Evolutionary conservation across 2,113 vertebrate genomes (phyloP), one percentile per base, ranked within the genome.

Genomic region (Onychostruthus taczanowskii): DNA sequence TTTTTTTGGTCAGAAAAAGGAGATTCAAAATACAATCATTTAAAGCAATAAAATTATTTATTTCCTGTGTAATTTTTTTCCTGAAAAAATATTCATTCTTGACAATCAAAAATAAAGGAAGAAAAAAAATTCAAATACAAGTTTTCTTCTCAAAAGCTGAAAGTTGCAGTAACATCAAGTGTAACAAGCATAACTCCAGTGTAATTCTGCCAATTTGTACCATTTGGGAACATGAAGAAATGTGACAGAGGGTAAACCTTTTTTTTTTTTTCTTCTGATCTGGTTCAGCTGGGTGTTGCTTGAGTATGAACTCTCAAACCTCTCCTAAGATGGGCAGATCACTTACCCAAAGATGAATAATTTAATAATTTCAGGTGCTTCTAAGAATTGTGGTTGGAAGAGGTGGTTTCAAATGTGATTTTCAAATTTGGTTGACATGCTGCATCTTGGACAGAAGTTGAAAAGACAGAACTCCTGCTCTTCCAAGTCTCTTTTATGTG

Each of bases 161-260:
- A 74, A 21, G 3, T 35, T 90, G 8, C 11, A 33, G 12, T 37
- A 0, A 35, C 55, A 74, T 91, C 37, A 59, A 39, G 13, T 58
- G 19, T 23, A 77, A 61, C 9, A 56, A 75, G 16, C 6, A 9
- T 43, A 67, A 73, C 2, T 58, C 26, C 56, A 43, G 20, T 39
- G 13, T 50, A 63, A 63, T 62, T 89, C 50, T 77, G 4, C 3
- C 24, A 16, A 8, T 35, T 89, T 52, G 3, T 21, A 31, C 7
- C 9, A 22, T 49, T 43, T 52, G 16, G 22, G 7, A 78, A 56
- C 39, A 33, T 20, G 23, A 78, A 75, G 27, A 22, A 50, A 8
- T 26, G 5, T 21, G 16, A 35, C 26, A 55, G 17, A 49, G 0
- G 8, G 16, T 49, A 76, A 55, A 22, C 0, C 0, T 30, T 63